These are phyloP conservation scores for Rhingia rostrata DNA, from an alignment of 2,888 invertebrate genomes.

Conservation along the genomic window DNA sequence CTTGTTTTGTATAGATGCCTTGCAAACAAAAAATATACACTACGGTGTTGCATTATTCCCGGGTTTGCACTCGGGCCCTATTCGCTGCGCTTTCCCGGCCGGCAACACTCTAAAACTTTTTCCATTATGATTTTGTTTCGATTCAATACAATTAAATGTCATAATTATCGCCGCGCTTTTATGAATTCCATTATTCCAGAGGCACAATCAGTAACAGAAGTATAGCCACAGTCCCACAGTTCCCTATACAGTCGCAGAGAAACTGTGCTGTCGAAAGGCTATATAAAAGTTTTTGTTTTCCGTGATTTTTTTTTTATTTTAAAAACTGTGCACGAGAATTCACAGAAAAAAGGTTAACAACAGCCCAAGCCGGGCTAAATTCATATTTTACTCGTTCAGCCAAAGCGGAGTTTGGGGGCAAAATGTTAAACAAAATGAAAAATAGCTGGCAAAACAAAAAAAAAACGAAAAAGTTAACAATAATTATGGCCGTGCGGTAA, in stretches of 20 bases:
- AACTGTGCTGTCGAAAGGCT: constrained; percentile 44
- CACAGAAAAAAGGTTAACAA: constrained; percentile 51
- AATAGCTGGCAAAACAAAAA: constrained; percentile 26
- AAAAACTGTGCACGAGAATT: constrained; percentile 23
- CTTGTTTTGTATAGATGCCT: constrained; percentile 7
- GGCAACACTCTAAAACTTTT: constrained; percentile 69
- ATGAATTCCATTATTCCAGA: constrained; percentile 62
- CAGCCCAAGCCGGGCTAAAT: constrained; percentile 38
- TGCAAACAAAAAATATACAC: constrained; percentile 28
- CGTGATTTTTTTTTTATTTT: constrained; percentile 6
- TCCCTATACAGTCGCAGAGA: constrained; percentile 3
- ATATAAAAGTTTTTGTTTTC: constrained; percentile 43
- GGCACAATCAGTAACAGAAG: constrained; percentile 10
- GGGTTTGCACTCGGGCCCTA: constrained; percentile 26
- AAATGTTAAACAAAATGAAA: constrained; percentile 19
- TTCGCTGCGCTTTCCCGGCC: constrained; percentile 66
- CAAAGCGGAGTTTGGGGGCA: not conserved
- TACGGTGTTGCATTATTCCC: constrained; percentile 63
- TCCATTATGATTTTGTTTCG: constrained; percentile 70
- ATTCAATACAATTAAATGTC: constrained; percentile 74
- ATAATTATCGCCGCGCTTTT: constrained; percentile 72
- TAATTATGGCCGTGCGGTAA: constrained; percentile 58
- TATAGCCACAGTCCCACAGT: not conserved
- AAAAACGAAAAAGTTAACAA: constrained; percentile 64
- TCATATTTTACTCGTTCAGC: constrained; percentile 45